Base-by-base conservation (phyloP, 2,113 vertebrate genomes). In the Rhinichthys klamathensis region DNA sequence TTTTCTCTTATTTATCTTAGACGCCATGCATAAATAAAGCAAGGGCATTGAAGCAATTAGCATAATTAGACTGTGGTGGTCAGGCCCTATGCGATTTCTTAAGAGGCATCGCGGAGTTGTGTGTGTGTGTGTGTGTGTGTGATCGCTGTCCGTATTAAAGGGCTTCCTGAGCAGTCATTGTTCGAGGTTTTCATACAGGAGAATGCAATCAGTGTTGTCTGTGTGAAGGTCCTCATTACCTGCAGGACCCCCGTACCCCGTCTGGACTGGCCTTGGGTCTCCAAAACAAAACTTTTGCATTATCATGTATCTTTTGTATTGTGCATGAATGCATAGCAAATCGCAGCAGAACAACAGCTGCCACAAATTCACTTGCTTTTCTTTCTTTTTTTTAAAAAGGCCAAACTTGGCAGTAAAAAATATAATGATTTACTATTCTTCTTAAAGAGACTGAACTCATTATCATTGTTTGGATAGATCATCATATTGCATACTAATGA, bases 1-100 rank as follows among this genome's bases (percentile, higher is more conserved):
- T 99, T 99, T 99, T 96, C 97, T 97, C 97, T 98, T 99, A 98
- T 99, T 99, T 98, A 98, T 98, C 97, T 98, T 97, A 97, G 96
- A 96, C 96, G 96, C 96, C 96, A 95, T 95, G 96, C 96, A 97
- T 98, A 98, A 99, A 99, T 98, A 97, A 97, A 98, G 97, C 97
- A 98, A 98, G 97, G 97, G 96, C 97, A 98, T 98, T 97, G 96
- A 96, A 96, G 95, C 97, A 99, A 98, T 99, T 99, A 98, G 97
- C 97, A 99, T 99, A 99, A 99, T 99, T 98, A 99, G 96, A 97
- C 95, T 96, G 96, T 96, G 96, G 94, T 97, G 96, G 97, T 97
- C 97, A 97, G 97, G 96, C 95, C 97, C 97, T 97, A 92, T 97
- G 97, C 97, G 97, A 96, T 97, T 98, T 96, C 96, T 94, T 91